phyloP scores from a whole-genome alignment of 2,113 vertebrate genomes.

The Alaudala cheleensis region DNA sequence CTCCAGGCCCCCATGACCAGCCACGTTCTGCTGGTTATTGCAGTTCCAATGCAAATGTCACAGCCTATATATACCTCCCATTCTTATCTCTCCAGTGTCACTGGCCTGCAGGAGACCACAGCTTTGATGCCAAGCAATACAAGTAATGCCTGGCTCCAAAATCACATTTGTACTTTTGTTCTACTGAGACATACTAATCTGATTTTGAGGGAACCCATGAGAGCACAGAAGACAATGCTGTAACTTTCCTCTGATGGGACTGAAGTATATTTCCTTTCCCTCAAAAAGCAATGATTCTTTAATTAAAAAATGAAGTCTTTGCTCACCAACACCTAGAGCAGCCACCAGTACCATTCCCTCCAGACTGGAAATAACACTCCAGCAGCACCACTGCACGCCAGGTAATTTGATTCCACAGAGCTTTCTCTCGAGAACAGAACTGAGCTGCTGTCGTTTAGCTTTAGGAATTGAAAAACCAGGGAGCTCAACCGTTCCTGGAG shows the following conservation, averaged over 20 bases:
- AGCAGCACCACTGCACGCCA: not conserved
- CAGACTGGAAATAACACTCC: not conserved
- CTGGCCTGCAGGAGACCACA: not conserved
- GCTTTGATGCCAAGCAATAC: not conserved
- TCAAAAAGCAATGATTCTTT: not conserved
- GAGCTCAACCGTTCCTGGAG: conserved; percentile 43
- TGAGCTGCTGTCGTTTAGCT: not conserved
- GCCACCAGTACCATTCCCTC: not conserved
- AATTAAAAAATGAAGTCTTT: not conserved
- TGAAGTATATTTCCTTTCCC: not conserved
- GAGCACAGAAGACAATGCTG: not conserved
- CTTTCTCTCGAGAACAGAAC: not conserved
- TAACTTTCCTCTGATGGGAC: not conserved
- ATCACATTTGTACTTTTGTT: not conserved
- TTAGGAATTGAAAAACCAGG: conserved; percentile 32
- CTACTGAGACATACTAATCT: not conserved
- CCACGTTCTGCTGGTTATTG: not conserved
- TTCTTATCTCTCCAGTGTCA: not conserved
- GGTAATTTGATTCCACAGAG: not conserved
- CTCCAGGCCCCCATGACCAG: not conserved
- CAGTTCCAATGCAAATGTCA: not conserved
- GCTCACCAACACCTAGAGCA: not conserved
- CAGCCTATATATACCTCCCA: not conserved
- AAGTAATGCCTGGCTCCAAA: not conserved
- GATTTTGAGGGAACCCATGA: not conserved